A percentile compares a stretch with the other conserved stretches of the same genome.
phyloP scores from a whole-genome alignment of 2,113 vertebrate genomes.

The Acanthisitta chloris region DNA sequence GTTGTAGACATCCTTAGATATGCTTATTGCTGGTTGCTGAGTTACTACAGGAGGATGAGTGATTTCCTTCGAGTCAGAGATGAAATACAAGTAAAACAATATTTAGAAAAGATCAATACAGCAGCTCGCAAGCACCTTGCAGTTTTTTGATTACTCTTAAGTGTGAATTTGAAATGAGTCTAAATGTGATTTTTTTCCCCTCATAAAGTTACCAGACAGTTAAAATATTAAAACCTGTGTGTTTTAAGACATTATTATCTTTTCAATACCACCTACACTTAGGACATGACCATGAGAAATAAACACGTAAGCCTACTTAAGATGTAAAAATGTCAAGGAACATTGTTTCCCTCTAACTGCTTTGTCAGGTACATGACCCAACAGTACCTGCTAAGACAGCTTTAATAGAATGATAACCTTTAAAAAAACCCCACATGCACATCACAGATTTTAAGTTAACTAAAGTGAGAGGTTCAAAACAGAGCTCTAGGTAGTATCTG shows the following conservation, averaged over 20 bases:
- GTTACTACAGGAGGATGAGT: background rate
- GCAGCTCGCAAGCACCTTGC: background rate
- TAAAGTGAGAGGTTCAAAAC: background rate
- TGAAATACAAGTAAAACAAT: background rate
- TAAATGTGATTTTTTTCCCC: fast-evolving
- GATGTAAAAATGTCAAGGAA: background rate
- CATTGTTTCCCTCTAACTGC: background rate
- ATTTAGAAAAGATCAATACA: background rate
- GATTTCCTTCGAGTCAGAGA: background rate
- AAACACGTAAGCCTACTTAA: background rate
- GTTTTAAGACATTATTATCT: background rate
- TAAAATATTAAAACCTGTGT: background rate
- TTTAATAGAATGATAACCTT: background rate
- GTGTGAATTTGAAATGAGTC: background rate
- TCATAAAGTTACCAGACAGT: background rate
- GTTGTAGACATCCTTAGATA: background rate
- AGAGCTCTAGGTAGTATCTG: background rate
- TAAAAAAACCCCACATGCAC: fast-evolving
- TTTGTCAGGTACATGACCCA: background rate
- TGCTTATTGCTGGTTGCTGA: background rate
- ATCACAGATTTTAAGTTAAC: background rate
- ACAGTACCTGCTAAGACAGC: background rate
- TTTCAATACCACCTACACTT: background rate
- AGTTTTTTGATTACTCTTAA: background rate
- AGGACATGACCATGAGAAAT: background rate